Evolutionary conservation across 2,797 vertebrate species (phyloP).

Genomic region (Gymnocypris eckloni): DNA sequence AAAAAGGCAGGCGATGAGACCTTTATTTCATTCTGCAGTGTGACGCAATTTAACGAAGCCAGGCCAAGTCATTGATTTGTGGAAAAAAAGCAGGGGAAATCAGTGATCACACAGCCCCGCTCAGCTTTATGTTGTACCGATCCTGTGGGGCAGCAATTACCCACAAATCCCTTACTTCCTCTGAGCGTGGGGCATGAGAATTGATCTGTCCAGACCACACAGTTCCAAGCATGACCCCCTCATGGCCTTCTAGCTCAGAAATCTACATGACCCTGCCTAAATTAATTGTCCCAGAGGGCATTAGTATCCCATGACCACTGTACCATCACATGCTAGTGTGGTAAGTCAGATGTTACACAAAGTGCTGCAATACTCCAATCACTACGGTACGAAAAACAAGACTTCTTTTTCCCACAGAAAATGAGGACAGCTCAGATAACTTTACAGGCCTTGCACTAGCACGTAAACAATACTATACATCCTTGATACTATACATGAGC

Average conservation of each 20-base stretch:
- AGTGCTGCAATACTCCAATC: neutral
- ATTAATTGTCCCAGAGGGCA: constrained; percentile 10
- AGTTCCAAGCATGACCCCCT: constrained; percentile 26
- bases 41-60: constrained; percentile 42
- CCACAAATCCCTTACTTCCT: constrained; percentile 44
- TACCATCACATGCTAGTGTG: constrained; percentile 12
- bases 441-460: neutral
- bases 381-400: neutral
- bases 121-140: constrained; percentile 50
- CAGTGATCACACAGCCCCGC: constrained; percentile 38
- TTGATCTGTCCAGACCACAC: constrained; percentile 29
- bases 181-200: constrained; percentile 30
- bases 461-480: neutral
- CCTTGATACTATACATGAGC: neutral
- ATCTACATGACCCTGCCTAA: constrained; percentile 21
- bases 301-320: neutral
- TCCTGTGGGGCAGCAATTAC: constrained; percentile 49
- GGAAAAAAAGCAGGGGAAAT: constrained; percentile 69
- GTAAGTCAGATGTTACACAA: neutral
- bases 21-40: constrained; percentile 44
- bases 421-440: too few relatives aligned
- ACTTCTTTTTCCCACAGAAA: neutral
- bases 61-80: constrained; percentile 69
- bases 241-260: neutral
- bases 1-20: constrained; percentile 43